Percentiles rank a stretch among this genome's conserved stretches.
These are phyloP conservation scores for Chlamydotis undulata DNA, from an alignment of 2,113 vertebrate species.

Conservation along the genomic window DNA sequence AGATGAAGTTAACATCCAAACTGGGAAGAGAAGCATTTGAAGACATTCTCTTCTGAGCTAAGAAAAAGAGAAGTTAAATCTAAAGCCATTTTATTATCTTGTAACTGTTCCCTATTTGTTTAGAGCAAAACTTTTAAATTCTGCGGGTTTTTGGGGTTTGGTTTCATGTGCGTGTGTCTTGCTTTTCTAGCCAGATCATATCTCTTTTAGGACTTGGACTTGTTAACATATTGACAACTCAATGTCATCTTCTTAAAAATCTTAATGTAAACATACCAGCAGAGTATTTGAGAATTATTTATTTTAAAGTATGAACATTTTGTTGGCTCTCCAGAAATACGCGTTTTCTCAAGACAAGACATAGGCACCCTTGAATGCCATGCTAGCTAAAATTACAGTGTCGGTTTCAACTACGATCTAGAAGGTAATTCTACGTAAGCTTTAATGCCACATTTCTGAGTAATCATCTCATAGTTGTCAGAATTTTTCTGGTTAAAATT, in stretches of 20 bases:
- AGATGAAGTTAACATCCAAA: neutral
- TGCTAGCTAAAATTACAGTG: neutral
- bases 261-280: neutral
- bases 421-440: neutral
- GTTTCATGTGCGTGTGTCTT: too few species aligned
- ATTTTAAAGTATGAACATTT: neutral
- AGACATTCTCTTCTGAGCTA: neutral
- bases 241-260: neutral
- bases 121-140: neutral
- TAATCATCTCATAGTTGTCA: constrained; percentile 33
- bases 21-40: neutral
- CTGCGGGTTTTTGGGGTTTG: too few species aligned
- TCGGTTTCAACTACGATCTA: neutral
- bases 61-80: neutral
- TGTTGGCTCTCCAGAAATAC: constrained; percentile 1
- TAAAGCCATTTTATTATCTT: neutral
- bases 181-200: neutral
- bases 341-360: constrained; percentile 33
- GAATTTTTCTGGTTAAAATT: neutral
- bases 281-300: neutral
- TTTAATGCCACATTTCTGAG: constrained; percentile 15
- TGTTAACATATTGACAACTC: neutral
- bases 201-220: neutral
- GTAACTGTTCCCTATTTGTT: neutral
- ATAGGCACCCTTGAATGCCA: neutral